Conservation (phyloP, 2,797 vertebrate species). For the Prionace glauca region DNA sequence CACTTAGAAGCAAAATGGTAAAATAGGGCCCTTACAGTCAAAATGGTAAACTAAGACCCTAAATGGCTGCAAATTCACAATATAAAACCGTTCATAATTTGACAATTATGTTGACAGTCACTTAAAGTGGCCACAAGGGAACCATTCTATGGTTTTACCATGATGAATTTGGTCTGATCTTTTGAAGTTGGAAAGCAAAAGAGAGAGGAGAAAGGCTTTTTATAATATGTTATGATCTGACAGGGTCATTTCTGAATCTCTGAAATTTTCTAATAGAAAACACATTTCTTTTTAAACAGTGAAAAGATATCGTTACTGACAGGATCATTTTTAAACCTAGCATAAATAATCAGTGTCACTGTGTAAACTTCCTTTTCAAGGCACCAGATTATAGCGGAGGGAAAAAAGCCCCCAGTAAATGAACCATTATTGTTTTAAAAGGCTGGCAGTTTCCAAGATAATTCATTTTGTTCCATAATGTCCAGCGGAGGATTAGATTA, state of each 20-base stretch:
- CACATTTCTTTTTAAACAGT: neutral
- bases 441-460: neutral
- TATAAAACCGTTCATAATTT: neutral
- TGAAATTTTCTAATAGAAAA: neutral
- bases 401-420: neutral
- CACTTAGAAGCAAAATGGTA: no score
- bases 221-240: neutral
- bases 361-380: neutral
- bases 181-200: neutral
- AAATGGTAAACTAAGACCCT: no score
- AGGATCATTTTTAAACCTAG: neutral
- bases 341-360: neutral
- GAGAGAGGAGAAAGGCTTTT: neutral
- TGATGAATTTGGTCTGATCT: neutral
- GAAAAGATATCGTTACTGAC: neutral
- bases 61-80: neutral
- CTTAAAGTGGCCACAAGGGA: neutral
- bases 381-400: neutral
- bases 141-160: neutral
- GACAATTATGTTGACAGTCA: neutral
- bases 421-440: neutral
- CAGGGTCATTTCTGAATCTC: neutral
- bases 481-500: neutral
- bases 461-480: neutral
- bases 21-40: no score